Percentiles rank a stretch among this genome's conserved stretches.
phyloP scores from a whole-genome alignment of 2,888 invertebrate species.

The Meghimatium bilineatum region DNA sequence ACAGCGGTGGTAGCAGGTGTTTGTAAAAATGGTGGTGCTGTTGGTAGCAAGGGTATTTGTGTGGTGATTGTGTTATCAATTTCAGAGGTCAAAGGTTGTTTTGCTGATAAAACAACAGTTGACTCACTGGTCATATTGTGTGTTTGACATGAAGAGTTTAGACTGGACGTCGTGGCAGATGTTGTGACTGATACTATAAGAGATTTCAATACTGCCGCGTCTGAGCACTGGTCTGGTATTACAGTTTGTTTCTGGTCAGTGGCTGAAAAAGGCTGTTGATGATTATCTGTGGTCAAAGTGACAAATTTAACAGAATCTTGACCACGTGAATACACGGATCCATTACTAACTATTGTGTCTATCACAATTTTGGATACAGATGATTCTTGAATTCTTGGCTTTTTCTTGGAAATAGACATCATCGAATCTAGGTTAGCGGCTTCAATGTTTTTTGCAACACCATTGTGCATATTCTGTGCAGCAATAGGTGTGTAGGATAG shows the following conservation, averaged over 20 bases:
- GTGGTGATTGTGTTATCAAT: neutral
- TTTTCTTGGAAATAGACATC: neutral
- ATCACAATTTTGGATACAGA: neutral
- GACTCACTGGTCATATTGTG: neutral
- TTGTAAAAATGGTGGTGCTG: conserved; percentile 12
- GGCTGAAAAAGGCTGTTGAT: neutral
- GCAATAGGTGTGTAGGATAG: neutral
- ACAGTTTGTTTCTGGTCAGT: neutral
- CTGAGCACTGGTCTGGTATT: neutral
- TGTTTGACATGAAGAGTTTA: neutral
- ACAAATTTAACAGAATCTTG: neutral
- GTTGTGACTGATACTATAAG: neutral
- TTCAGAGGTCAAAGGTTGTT: neutral
- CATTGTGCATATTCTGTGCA: neutral
- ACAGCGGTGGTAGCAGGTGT: conserved; percentile 1
- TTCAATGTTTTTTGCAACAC: neutral
- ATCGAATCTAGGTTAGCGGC: neutral
- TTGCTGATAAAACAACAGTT: neutral
- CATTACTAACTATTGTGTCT: neutral
- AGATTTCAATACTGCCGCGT: neutral
- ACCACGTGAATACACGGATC: neutral
- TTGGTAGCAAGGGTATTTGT: neutral
- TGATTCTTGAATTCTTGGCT: neutral
- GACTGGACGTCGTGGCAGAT: neutral
- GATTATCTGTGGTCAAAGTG: neutral